Evolutionary conservation across 2,888 invertebrate species (phyloP), one percentile per base, ranked within the genome.

Genomic region (Dendrolimus pini): DNA sequence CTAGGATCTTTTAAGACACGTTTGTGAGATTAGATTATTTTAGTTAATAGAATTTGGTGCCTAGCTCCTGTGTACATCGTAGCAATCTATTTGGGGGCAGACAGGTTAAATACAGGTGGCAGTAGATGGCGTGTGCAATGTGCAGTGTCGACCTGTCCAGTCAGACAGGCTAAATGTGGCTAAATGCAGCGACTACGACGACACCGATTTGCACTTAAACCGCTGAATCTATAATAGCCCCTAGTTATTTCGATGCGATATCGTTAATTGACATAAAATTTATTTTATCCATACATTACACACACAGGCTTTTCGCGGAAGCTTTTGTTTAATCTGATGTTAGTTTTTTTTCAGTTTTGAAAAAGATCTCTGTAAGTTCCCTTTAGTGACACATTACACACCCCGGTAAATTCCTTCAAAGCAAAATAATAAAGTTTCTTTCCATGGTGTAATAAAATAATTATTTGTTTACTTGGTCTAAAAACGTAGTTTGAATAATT

Each of bases 201-300:
- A 89, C 88, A 89, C 72, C 79, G 83, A 80, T 82, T 80, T 88
- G 88, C 88, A 89, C 89, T 89, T 84, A 83, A 73, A 76, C 67
- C 66, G 68, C 70, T 88, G 88, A 84, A 89, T 88, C 73, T 86
- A 88, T 88, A 88, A 88, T 83, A 74, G 69, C 65, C 58, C 70
- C 64, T 72, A 12, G 77, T 77, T 85, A 85, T 87, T 84, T 84
- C 74, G 71, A 74, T 70, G 70, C 70, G 68, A 78, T 74, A 70
- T 74, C 74, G 60, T 78, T 85, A 85, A 85, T 86, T 85, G 83
- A 80, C 78, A 74, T 71, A 74, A 65, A 69, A 64, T 64, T 64
- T 63, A 64, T 61, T 64, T 55, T 63, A 57, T 56, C 59, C 53
- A 64, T 57, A 64, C 57, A 30, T 30, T 30, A 30, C 6, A 30